These are phyloP conservation scores for human (Homo sapiens) DNA, from an alignment of 2,113 vertebrate genomes.

Conservation along the genomic window GRCh38 chr18:46938001-46938500, in stretches of 20 bases:
- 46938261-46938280: background rate
- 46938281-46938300: background rate
- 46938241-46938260: background rate
- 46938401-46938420: background rate
- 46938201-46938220: background rate
- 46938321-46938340: background rate
- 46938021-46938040: too few species aligned
- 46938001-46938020: too few species aligned
- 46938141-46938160: background rate
- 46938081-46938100: too few species aligned
- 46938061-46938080: too few species aligned
- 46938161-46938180: background rate
- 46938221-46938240: background rate
- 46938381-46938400: background rate
- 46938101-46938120: background rate
- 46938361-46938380: background rate
- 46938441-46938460: background rate
- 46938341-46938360: background rate
- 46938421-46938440: too few species aligned
- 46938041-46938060: too few species aligned
- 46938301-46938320: background rate
- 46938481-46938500: background rate
- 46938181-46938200: background rate
- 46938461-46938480: background rate
- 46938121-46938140: background rate